Evolutionary conservation across 2,888 invertebrate species (phyloP).

Genomic region (Lithophane ornitopus): DNA sequence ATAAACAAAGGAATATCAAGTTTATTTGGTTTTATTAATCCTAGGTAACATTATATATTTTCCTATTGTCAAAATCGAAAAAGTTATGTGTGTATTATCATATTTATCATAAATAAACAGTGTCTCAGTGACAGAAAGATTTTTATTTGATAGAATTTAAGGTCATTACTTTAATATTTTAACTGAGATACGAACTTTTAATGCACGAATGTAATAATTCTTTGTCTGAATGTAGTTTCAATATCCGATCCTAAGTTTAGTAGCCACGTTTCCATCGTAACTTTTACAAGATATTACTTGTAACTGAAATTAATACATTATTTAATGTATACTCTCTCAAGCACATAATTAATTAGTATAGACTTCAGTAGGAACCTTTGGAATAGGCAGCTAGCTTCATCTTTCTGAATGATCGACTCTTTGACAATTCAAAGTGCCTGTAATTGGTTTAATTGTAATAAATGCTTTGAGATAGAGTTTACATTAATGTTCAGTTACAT

Average conservation of each 20-base stretch:
- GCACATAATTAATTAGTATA: background rate
- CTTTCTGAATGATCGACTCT: background rate
- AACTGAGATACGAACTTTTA: background rate
- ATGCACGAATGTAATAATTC: background rate
- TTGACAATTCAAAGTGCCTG: background rate
- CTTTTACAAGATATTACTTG: slow-evolving; percentile 11
- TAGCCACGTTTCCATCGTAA: slow-evolving; percentile 34
- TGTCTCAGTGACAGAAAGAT: background rate
- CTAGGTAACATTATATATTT: no score
- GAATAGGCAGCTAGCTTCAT: background rate
- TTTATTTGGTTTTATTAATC: background rate
- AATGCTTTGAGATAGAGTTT: background rate
- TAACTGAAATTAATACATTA: slow-evolving; percentile 18
- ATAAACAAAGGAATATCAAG: slow-evolving; percentile 12
- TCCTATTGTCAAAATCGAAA: background rate
- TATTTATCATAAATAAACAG: background rate
- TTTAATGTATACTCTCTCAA: slow-evolving; percentile 2
- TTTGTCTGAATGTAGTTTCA: slow-evolving; percentile 8
- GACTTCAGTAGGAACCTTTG: background rate
- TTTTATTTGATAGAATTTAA: background rate
- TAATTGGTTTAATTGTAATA: slow-evolving; percentile 1
- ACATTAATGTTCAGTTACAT: background rate
- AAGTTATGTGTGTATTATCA: no score
- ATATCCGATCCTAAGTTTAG: slow-evolving; percentile 16
- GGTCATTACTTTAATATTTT: slow-evolving; percentile 1